These are phyloP conservation scores for Pasiphila rectangulata DNA, from an alignment of 2,888 invertebrate species.

Conservation along the genomic window DNA sequence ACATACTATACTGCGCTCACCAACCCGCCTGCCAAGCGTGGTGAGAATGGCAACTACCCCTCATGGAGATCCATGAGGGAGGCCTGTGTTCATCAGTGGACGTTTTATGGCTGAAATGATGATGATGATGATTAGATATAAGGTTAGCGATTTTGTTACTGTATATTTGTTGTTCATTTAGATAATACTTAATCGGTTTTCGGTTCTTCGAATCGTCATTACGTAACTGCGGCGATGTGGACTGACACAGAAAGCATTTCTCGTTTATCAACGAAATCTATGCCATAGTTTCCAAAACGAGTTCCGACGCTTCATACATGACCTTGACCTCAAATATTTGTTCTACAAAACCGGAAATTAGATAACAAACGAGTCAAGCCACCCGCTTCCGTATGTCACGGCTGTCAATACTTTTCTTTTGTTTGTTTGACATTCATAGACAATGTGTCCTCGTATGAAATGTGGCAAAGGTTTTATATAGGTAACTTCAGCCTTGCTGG, in stretches of 20 bases:
- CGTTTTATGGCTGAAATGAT: too few species aligned
- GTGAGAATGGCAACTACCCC: too few species aligned
- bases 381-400: conserved; percentile 61
- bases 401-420: conserved; percentile 65
- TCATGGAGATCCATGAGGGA: too few species aligned
- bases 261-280: not conserved
- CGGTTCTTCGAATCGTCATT: too few species aligned
- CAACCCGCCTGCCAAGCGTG: too few species aligned
- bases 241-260: not conserved
- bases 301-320: conserved; percentile 19
- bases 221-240: too few species aligned
- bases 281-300: not conserved
- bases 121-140: too few species aligned
- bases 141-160: not conserved
- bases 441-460: conserved; percentile 38
- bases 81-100: too few species aligned
- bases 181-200: too few species aligned
- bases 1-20: too few species aligned
- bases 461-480: too few species aligned
- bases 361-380: conserved; percentile 31
- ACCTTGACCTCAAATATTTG: conserved; percentile 54
- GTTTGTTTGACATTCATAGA: conserved; percentile 30
- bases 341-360: conserved; percentile 51
- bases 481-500: conserved; percentile 21
- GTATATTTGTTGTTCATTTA: too few species aligned